Evolutionary conservation across 2,888 invertebrate species (phyloP), one percentile per base, ranked within the genome.

Genomic region (Alviniconcha strummeri): DNA sequence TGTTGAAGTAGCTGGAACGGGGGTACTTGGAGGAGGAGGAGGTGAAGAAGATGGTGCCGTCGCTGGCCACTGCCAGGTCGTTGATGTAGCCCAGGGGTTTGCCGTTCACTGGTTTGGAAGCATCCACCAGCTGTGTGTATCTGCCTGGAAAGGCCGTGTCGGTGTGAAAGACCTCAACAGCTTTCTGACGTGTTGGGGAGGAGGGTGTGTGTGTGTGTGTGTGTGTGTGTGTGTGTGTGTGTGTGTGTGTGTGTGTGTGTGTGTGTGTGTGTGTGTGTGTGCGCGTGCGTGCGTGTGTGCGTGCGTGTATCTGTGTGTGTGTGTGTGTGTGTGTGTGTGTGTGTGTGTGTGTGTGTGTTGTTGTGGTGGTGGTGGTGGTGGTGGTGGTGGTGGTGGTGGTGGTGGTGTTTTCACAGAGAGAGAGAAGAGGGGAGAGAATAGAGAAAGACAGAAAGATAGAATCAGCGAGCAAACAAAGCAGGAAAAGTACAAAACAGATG

Each of bases 21-120:
- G 93, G 89, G 92, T 96, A 97, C 87, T 96, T 96, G 15, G 96
- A 95, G 78, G 96, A 95, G 0, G 98, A 97, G 92, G 98, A 97
- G 0, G 97, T 96, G 96, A 98, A 97, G 92, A 97, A 98, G 36
- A 99, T 95, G 88, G 96, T 96, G 4, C 98, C 98, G 92, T 97
- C 96, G 82, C 95, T 95, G 81, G 96, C 96, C 60, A 98, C 94
- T 83, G 96, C 96, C 77, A 99, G 91, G 85, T 95, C 94, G 93
- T 99, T 98, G 84, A 97, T 95, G 6, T 96, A 85, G 92, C 83
- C 88, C 9, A 88, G 81, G 19, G 17, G 80, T 56, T 85, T 85
- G 2, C 97, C 97, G 7, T 64, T 78, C 64, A 78, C 78, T 5
- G 15, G 8, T 52, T 19, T 60, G 5, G 78, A 6, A 11, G 69